Conservation (phyloP, 2,797 vertebrate genomes). For the Carapus acus region DNA sequence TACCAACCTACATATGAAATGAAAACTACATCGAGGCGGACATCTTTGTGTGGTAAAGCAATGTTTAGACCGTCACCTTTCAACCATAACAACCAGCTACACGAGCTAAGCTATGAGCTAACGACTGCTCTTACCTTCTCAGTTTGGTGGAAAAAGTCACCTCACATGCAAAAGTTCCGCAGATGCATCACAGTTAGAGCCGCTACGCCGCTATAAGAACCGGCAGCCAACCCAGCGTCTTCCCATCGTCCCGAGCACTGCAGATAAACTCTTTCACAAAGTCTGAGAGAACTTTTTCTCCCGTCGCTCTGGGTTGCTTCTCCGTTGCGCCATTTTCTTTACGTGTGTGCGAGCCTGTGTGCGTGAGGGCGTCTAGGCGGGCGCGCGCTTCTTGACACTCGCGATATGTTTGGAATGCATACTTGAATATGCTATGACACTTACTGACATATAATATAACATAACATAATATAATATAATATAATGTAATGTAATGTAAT, state of each 20-base stretch:
- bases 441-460: too few relatives aligned
- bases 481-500: too few relatives aligned
- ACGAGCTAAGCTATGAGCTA: conserved; percentile 27
- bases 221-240: background rate
- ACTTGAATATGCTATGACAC: too few relatives aligned
- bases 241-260: conserved; percentile 14
- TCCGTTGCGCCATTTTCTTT: conserved; percentile 52
- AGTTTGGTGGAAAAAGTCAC: conserved; percentile 20
- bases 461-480: too few relatives aligned
- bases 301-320: conserved; percentile 16
- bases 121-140: conserved; percentile 40
- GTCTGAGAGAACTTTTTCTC: conserved; percentile 32
- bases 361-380: too few relatives aligned
- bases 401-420: too few relatives aligned
- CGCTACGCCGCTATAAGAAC: background rate
- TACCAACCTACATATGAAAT: too few relatives aligned
- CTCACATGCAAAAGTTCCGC: conserved; percentile 10
- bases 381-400: too few relatives aligned
- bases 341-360: background rate
- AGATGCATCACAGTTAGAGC: conserved; percentile 11
- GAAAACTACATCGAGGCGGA: too few relatives aligned
- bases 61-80: conserved; percentile 1
- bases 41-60: background rate
- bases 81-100: conserved; percentile 38
- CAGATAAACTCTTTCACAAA: conserved; percentile 16